A percentile compares a stretch with the other conserved stretches of the same genome.
Conservation (phyloP, 2,113 vertebrate genomes). For the Trichomycterus rosablanca region DNA sequence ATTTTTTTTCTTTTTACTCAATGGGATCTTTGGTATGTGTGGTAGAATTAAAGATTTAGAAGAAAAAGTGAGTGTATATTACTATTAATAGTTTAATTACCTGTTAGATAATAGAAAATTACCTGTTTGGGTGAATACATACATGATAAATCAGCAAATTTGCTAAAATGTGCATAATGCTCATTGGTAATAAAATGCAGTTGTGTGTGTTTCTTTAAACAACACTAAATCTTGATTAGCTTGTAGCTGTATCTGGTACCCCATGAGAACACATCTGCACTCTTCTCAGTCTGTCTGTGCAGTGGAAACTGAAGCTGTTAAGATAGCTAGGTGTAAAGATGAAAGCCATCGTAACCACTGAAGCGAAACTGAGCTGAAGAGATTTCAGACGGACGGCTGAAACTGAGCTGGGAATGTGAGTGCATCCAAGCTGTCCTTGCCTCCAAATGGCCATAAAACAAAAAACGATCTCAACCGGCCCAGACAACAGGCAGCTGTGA, state of each 20-base stretch:
- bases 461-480: conserved; percentile 40
- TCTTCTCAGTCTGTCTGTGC: conserved; percentile 18
- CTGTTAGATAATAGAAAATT: too few relatives aligned
- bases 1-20: too few relatives aligned
- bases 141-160: too few relatives aligned
- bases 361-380: conserved; percentile 50
- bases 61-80: too few relatives aligned
- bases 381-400: conserved; percentile 56
- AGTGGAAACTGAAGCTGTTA: conserved; percentile 35
- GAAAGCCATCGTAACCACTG: conserved; percentile 45
- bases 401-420: conserved; percentile 55
- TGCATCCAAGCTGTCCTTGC: conserved; percentile 38
- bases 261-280: conserved; percentile 22
- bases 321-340: conserved; percentile 44
- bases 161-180: too few relatives aligned
- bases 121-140: too few relatives aligned
- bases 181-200: too few relatives aligned
- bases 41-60: too few relatives aligned
- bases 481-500: conserved; percentile 46
- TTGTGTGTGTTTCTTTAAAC: too few relatives aligned
- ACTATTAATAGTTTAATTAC: too few relatives aligned
- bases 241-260: not conserved
- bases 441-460: conserved; percentile 53
- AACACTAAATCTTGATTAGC: not conserved
- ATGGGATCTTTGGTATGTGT: too few relatives aligned